Evolutionary conservation across 1,140 invertebrate genomes (phyloP).

Genomic region (Megalonaias nervosa): DNA sequence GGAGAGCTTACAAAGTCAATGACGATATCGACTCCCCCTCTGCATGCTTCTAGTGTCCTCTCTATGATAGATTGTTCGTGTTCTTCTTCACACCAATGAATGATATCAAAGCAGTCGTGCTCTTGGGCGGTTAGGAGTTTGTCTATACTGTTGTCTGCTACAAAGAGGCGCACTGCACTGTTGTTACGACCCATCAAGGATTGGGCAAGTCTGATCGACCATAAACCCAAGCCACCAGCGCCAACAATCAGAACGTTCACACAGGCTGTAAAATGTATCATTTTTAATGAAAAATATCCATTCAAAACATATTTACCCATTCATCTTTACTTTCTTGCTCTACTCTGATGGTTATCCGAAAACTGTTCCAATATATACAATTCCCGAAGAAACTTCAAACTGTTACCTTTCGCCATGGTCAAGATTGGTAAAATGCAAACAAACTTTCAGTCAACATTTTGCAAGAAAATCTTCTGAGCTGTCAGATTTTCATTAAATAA

Average conservation of each 20-base stretch:
- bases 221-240: conserved; percentile 92
- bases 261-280: conserved; percentile 72
- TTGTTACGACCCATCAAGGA: conserved; percentile 71
- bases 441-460: no score
- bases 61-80: conserved; percentile 90
- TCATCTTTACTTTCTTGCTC: no score
- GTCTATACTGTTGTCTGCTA: conserved; percentile 70
- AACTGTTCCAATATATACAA: no score
- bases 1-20: conserved; percentile 93
- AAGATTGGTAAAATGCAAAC: no score
- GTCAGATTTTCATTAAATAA: no score
- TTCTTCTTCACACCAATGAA: conserved; percentile 72
- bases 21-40: conserved; percentile 88
- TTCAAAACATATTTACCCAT: no score
- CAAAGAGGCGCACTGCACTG: conserved; percentile 58
- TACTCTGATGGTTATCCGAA: no score
- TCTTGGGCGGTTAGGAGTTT: conserved; percentile 70
- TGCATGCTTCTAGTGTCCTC: conserved; percentile 88
- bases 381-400: no score
- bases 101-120: conserved; percentile 73
- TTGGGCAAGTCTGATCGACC: conserved; percentile 88
- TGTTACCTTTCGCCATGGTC: no score
- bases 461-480: no score
- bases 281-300: no score
- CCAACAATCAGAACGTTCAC: conserved; percentile 93